These are phyloP conservation scores for Leptinotarsa haldemani DNA, from an alignment of 2,888 invertebrate species.

Conservation along the genomic window DNA sequence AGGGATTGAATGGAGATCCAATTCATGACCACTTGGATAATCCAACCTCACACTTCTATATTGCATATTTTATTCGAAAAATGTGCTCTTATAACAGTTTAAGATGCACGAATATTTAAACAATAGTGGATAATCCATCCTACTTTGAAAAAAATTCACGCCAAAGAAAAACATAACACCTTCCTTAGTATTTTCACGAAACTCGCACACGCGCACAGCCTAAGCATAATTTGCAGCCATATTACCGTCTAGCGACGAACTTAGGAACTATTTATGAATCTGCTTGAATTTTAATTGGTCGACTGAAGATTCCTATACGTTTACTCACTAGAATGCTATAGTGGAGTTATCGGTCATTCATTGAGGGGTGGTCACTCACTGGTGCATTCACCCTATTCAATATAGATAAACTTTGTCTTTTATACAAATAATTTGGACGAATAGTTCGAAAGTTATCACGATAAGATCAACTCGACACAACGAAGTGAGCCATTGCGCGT, in stretches of 20 bases:
- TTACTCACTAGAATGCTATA: background rate
- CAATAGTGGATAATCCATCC: constrained; percentile 4
- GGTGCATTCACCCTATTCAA: background rate
- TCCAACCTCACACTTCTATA: constrained; percentile 7
- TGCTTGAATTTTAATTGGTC: background rate
- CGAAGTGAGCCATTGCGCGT: too few relatives aligned
- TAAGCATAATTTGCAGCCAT: constrained; percentile 21
- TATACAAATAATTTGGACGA: too few relatives aligned
- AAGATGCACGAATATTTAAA: constrained; percentile 1
- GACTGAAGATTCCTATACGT: background rate
- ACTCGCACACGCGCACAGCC: constrained; percentile 2
- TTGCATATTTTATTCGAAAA: constrained; percentile 13
- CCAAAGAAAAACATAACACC: background rate
- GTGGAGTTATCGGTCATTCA: background rate
- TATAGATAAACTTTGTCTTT: too few relatives aligned
- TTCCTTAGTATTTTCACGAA: constrained; percentile 16
- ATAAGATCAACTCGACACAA: too few relatives aligned
- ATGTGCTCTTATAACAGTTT: background rate
- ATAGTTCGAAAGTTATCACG: too few relatives aligned
- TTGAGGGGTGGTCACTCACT: background rate
- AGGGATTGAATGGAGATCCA: constrained; percentile 18
- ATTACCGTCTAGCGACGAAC: constrained; percentile 1
- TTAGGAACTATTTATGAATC: background rate
- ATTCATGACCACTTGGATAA: constrained; percentile 18
- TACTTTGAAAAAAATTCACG: constrained; percentile 12